Percentiles rank a stretch among this genome's conserved stretches.
phyloP scores from a whole-genome alignment of 1,140 invertebrate genomes.

The Aricia agestis region DNA sequence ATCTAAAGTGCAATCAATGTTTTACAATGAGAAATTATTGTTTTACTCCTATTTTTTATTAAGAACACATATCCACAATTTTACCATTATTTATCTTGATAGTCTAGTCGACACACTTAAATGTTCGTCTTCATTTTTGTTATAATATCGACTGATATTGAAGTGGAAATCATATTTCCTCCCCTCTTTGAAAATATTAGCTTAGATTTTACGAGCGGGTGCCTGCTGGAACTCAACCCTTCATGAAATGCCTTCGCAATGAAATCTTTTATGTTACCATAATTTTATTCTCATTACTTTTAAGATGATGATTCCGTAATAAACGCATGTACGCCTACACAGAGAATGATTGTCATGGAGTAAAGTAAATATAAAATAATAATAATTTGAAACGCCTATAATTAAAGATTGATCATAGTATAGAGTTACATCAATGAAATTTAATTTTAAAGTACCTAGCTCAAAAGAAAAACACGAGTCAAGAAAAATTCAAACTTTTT shows the following conservation, averaged over 20 bases:
- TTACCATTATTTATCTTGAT: background rate
- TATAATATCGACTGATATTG: background rate
- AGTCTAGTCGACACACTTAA: background rate
- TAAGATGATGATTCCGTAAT: background rate
- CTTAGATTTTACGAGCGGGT: conserved; percentile 8
- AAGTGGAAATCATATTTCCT: conserved; percentile 6
- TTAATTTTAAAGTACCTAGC: too few species aligned
- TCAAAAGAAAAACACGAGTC: too few species aligned
- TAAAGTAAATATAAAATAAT: background rate
- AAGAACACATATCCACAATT: too few species aligned
- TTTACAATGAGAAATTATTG: too few species aligned
- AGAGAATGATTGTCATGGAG: background rate
- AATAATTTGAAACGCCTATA: too few species aligned
- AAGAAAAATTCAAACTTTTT: too few species aligned
- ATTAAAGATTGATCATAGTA: too few species aligned
- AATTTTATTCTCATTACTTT: conserved; percentile 10
- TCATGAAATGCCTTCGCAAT: background rate
- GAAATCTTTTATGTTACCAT: conserved; percentile 7
- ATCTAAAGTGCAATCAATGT: too few species aligned
- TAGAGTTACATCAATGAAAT: too few species aligned
- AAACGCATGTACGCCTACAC: background rate
- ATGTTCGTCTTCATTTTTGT: background rate
- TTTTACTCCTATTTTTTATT: too few species aligned
- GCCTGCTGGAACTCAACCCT: background rate
- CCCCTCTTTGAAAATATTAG: conserved; percentile 11